Base-by-base conservation (phyloP, 2,888 invertebrate species). In the Eristalinus aeneus region DNA sequence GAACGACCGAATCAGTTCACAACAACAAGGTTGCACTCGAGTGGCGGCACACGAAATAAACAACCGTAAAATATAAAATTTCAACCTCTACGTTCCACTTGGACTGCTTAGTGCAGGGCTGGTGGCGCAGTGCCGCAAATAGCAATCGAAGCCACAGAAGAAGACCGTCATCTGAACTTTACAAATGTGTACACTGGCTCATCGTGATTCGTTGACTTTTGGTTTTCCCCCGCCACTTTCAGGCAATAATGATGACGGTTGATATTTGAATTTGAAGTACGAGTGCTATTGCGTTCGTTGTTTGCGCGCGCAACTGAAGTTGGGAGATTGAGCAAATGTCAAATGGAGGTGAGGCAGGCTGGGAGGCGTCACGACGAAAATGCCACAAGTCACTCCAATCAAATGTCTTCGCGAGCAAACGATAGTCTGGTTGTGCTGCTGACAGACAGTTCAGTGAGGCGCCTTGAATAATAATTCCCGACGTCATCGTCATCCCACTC, bases 231-330 rank as follows among this genome's bases (percentile, higher is more conserved):
- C 9, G 1, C 27, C 20, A 0, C 27, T 27, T 27, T 27, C 27
- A 27, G 27, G 27, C 27, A 5, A 27, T 27, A 5, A 27, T 27
- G 31, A 46, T 32, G 58, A 27, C 27, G 32, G 61, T 68, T 68
- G 67, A 68, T 77, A 64, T 78, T 78, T 71, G 71, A 71, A 78
- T 78, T 78, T 65, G 64, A 64, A 60, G 23, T 56, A 72, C 64
- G 71, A 72, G 27, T 27, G 27, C 27, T 27, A 27, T 72, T 65
- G 71, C 58, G 58, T 65, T 65, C 23, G 46, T 64, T 56, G 58
- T 68, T 32, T 20, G n/a, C 58, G 63, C 34, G 63, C 34, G 56
- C 69, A 23, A 20, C 54, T 31, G 39, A 31, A 56, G 63, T 10
- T 56, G 63, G 63, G 12, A 60, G 16, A 60, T 60, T 60, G 58